Conservation (phyloP, 2,113 vertebrate species). For the Athene noctua region DNA sequence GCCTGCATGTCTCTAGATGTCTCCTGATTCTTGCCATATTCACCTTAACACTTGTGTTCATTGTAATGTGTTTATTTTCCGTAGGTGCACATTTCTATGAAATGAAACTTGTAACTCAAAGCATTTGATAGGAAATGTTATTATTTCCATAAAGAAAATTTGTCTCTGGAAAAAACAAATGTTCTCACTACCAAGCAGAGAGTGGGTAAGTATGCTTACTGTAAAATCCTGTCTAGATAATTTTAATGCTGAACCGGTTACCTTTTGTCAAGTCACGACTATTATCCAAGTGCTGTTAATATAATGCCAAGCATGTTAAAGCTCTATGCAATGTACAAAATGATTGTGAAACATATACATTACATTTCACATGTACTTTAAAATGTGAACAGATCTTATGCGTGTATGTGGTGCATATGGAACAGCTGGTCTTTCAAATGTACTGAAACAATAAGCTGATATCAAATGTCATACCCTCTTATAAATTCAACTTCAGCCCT, state of each 20-base stretch:
- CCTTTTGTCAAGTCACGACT: background rate
- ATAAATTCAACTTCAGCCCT: background rate
- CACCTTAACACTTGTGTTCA: background rate
- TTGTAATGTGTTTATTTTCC: background rate
- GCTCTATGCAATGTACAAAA: background rate
- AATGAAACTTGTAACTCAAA: background rate
- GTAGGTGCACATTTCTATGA: background rate
- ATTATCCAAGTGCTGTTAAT: background rate
- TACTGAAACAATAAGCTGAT: background rate
- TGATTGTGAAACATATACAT: background rate
- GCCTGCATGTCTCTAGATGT: background rate
- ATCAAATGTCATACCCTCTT: background rate
- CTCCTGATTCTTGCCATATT: background rate
- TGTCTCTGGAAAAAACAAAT: background rate
- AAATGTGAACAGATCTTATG: background rate
- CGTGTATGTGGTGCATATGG: background rate
- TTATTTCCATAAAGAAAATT: background rate
- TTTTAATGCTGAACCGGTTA: background rate
- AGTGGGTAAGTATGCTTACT: background rate
- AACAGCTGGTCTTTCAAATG: background rate
- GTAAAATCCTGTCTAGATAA: background rate
- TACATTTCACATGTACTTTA: background rate
- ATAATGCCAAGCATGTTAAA: background rate
- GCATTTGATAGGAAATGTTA: background rate
- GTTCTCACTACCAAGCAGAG: background rate